Evolutionary conservation across 2,888 invertebrate genomes (phyloP), one percentile per base, ranked within the genome.

Genomic region (Cylindroiulus punctatus): DNA sequence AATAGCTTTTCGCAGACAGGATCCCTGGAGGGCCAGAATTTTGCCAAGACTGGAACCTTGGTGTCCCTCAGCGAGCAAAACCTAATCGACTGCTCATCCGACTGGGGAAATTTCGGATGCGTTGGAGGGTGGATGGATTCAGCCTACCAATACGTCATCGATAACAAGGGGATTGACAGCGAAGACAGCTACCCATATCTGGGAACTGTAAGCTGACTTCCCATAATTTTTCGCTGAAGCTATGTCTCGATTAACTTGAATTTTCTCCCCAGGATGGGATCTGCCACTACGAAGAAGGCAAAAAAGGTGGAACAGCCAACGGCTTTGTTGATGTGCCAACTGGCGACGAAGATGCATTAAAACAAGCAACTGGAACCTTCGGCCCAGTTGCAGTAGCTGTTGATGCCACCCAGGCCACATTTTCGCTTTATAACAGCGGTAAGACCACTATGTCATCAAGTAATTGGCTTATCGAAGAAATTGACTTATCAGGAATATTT

Each of bases 41-140:
- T 94, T 93, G 94, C 96, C 88, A 94, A 94, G 91, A 92, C 93
- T 19, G 95, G 95, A 14, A 92, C 92, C 88, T 92, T 97, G 86
- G 93, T 96, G 42, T 96, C 97, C 0, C 93, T 98, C 19, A 97
- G 96, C 88, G 97, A 98, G 92, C 97, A 98, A 92, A 97, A 98
- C 92, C 92, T 98, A 88, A 93, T 98, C 86, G 97, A 98, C 92
- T 98, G 97, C 90, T 97, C 97, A 87, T 89, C 91, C 1, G 92
- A 93, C 88, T 97, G 95, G 86, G 90, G 90, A 76, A 97, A 97
- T 92, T 94, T 96, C 90, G 97, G 97, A 86, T 98, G 97, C 92
- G 94, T 95, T 89, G 97, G 97, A 86, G 97, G 97, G 88, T 95
- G 96, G 0, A 91, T 96, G 65, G 92, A 94, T 86, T 95, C 94